Evolutionary conservation across 2,888 invertebrate species (phyloP), one percentile per base, ranked within the genome.

Genomic region (Meliscaeva auricollis): DNA sequence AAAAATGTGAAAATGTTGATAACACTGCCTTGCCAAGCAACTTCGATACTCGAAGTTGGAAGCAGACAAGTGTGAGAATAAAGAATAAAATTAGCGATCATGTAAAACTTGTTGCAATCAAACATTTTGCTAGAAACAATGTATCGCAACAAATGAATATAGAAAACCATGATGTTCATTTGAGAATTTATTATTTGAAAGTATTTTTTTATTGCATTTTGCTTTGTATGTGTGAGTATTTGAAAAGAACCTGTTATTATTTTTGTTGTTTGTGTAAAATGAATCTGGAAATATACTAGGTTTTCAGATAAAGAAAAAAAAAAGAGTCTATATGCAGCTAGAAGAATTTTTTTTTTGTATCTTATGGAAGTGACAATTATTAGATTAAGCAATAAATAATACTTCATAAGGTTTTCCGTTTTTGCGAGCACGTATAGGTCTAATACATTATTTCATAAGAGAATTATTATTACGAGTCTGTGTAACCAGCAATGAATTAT

Each of bases 21-120:
- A 30, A 64, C 1, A 44, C 1, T 5, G 0, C 2, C 8, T 0
- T 3, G 17, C 11, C 13, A 3, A 13, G 46, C 48, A 69, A 56
- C 62, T 35, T 80, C 80, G 75, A 80, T 75, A 75, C 80, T 75
- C 80, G 75, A 75, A 38, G 50, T 50, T 58, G 3, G 17, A 35
- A 38, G 38, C 9, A n/a, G n/a, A n/a, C n/a, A n/a, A n/a, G n/a
- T 38, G 38, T 38, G 3, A 8, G 8, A 38, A 38, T 5, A 1
- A 5, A 11, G 17, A 30, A n/a, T n/a, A n/a, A n/a, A n/a, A 13
- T 38, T 7, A 66, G 38, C n/a, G 79, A 79, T 66, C 74, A 15
- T 38, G 30, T 30, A n/a, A 1, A 6, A 56, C 54, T 26, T 48
- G 35, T 15, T 54, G 3, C 9, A 58, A 44, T 74, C 73, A 58